Evolutionary conservation across 2,888 invertebrate genomes (phyloP).

Genomic region (Phorcus lineatus): DNA sequence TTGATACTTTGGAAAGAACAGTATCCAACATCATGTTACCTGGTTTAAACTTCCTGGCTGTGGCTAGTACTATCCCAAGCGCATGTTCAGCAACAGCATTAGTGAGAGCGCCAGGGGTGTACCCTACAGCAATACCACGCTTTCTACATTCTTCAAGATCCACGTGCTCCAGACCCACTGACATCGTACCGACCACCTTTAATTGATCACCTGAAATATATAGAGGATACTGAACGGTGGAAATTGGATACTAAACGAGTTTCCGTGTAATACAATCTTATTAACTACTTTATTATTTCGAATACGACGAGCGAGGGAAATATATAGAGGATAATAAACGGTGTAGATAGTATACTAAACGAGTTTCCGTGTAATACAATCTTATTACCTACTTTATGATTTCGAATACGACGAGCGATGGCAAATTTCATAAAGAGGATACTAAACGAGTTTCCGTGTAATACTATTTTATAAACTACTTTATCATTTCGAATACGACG

Average conservation of each 20-base stretch:
- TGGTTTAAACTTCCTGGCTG: constrained; percentile 88
- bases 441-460: no score
- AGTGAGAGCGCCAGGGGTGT: constrained; percentile 88
- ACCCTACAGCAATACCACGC: constrained; percentile 85
- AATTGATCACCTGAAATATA: constrained; percentile 80
- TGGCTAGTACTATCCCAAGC: constrained; percentile 87
- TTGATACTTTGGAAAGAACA: no score
- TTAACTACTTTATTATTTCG: no score
- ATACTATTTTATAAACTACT: no score
- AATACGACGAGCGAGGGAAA: no score
- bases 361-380: background rate
- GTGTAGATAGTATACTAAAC: no score
- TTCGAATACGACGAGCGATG: no score
- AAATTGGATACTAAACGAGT: no score
- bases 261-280: background rate
- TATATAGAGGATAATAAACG: no score
- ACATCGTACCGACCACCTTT: constrained; percentile 91
- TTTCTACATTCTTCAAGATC: constrained; percentile 85
- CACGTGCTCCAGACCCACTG: constrained; percentile 93
- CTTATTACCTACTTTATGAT: no score
- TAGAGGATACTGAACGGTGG: no score
- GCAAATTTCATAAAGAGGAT: background rate
- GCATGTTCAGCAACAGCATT: constrained; percentile 91
- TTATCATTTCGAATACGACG: no score
- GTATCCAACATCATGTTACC: constrained; percentile 77